Conservation (phyloP, 1,140 invertebrate species). For the Adoxophyes honmai region DNA sequence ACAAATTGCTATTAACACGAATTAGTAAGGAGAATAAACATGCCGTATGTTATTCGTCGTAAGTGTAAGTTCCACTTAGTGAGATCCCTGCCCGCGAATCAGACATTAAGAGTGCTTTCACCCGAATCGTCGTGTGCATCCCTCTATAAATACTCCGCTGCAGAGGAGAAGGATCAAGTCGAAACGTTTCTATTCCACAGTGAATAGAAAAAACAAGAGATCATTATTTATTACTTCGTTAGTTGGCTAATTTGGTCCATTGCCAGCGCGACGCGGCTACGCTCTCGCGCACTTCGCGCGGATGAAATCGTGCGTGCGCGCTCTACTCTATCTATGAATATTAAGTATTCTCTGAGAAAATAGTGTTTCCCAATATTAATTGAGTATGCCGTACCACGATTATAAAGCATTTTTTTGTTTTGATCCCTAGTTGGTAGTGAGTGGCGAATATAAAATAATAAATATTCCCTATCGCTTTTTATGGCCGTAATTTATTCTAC, state of each 20-base stretch:
- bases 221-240: slow-evolving; percentile 75
- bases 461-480: slow-evolving; percentile 21
- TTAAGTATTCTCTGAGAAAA: slow-evolving; percentile 31
- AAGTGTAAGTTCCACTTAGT: slow-evolving; percentile 29
- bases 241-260: slow-evolving; percentile 73
- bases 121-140: slow-evolving; percentile 69
- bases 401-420: background rate
- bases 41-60: slow-evolving; percentile 42
- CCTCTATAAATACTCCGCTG: slow-evolving; percentile 61
- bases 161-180: slow-evolving; percentile 52
- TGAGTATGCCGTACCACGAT: background rate
- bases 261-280: slow-evolving; percentile 56
- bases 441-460: background rate
- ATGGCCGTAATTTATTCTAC: slow-evolving; percentile 55
- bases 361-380: slow-evolving; percentile 6
- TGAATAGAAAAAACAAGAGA: slow-evolving; percentile 75
- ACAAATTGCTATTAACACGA: slow-evolving; percentile 59
- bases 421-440: too few species aligned
- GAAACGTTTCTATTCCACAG: slow-evolving; percentile 64
- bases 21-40: slow-evolving; percentile 51
- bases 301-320: slow-evolving; percentile 63
- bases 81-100: slow-evolving; percentile 56
- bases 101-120: slow-evolving; percentile 70
- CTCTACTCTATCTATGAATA: slow-evolving; percentile 43
- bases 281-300: slow-evolving; percentile 52